phyloP scores from a whole-genome alignment of 2,797 vertebrate species.

The Sebastes dallii region DNA sequence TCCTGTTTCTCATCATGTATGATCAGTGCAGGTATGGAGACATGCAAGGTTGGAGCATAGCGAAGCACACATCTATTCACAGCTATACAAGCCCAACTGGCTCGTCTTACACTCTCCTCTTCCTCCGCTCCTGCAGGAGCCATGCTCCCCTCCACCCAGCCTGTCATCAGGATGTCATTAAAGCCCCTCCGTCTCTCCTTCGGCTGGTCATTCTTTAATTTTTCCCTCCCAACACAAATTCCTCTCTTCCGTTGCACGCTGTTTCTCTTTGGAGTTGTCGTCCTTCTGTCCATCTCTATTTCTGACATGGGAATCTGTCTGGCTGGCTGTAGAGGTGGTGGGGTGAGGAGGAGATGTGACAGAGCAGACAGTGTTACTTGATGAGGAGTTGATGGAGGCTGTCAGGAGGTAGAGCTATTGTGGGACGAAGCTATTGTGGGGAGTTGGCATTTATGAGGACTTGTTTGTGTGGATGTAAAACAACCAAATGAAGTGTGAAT shows the following conservation, averaged over 20 bases:
- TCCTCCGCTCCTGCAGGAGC: slow-evolving; percentile 37
- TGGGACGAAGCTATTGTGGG: slow-evolving; percentile 18
- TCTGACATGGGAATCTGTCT: slow-evolving; percentile 58
- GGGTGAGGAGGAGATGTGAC: slow-evolving; percentile 13
- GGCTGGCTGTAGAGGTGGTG: slow-evolving; percentile 16
- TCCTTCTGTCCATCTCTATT: slow-evolving; percentile 56
- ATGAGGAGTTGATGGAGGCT: slow-evolving; percentile 50
- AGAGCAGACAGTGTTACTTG: slow-evolving; percentile 10
- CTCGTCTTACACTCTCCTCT: slow-evolving; percentile 52
- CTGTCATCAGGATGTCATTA: slow-evolving; percentile 81
- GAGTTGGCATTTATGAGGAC: not conserved
- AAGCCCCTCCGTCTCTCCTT: slow-evolving; percentile 33
- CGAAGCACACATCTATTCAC: slow-evolving; percentile 48
- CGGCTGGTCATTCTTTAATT: slow-evolving; percentile 27
- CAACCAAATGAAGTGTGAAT: not conserved
- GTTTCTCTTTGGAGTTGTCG: slow-evolving; percentile 22
- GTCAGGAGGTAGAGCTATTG: slow-evolving; percentile 60
- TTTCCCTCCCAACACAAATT: slow-evolving; percentile 52
- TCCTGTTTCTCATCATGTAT: slow-evolving; percentile 41
- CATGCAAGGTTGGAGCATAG: slow-evolving; percentile 7
- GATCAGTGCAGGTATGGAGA: slow-evolving; percentile 41
- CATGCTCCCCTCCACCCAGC: slow-evolving; percentile 39
- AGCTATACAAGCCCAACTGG: slow-evolving; percentile 25
- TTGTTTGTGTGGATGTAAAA: not conserved
- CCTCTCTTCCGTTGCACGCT: slow-evolving; percentile 40